phyloP scores from a whole-genome alignment of 1,140 invertebrate genomes.

The Diabrotica virgifera region DNA sequence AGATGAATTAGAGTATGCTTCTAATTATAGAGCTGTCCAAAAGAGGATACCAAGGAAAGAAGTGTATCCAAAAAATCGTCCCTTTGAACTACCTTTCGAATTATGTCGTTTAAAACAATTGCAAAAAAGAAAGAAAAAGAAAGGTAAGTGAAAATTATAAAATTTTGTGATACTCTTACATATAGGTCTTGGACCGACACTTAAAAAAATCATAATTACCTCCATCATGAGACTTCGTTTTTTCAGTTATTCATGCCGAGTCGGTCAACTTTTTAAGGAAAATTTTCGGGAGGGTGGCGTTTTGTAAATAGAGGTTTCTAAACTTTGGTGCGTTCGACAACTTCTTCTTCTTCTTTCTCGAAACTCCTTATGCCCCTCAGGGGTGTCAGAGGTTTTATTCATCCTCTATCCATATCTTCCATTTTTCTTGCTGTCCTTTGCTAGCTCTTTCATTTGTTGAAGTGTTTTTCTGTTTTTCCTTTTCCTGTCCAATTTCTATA shows the following conservation, averaged over 20 bases:
- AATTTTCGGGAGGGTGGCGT: background rate
- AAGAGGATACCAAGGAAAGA: constrained; percentile 22
- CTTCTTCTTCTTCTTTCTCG: too few species aligned
- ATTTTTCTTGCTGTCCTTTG: too few species aligned
- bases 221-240: background rate
- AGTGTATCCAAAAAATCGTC: constrained; percentile 27
- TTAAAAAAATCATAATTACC: background rate
- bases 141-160: background rate
- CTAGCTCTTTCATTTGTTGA: too few species aligned
- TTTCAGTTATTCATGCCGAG: background rate
- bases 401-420: too few species aligned
- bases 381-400: too few species aligned
- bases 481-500: too few species aligned
- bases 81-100: constrained; percentile 32
- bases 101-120: constrained; percentile 26
- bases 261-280: background rate
- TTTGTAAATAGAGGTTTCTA: background rate
- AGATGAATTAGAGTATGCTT: constrained; percentile 31
- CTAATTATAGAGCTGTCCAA: constrained; percentile 25
- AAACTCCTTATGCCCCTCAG: too few species aligned
- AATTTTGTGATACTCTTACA: background rate
- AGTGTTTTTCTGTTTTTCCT: too few species aligned
- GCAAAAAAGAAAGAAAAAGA: constrained; percentile 11
- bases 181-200: background rate
- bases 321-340: too few species aligned